These are phyloP conservation scores for Trogon surrucura DNA, from an alignment of 2,113 vertebrate genomes.

Conservation along the genomic window DNA sequence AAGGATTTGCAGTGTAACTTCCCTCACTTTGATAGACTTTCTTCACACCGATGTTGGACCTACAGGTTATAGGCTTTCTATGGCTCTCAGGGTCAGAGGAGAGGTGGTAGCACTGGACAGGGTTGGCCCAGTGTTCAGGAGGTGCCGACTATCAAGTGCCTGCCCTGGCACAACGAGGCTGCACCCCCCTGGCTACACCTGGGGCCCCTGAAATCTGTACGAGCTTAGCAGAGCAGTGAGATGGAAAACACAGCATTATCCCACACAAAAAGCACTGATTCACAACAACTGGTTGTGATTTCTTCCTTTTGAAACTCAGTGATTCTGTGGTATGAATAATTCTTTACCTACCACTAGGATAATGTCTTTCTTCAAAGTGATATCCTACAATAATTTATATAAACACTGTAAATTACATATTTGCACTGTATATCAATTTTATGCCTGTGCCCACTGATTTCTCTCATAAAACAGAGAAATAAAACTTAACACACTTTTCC, in stretches of 20 bases:
- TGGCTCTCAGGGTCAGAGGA: not conserved
- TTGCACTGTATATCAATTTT: not conserved
- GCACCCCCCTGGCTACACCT: no score
- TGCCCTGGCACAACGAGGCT: not conserved
- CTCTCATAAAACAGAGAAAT: not conserved
- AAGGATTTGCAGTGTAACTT: not conserved
- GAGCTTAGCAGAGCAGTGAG: not conserved
- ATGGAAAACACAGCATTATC: not conserved
- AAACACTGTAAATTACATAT: conserved; percentile 17
- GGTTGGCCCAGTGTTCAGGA: not conserved
- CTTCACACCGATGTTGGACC: not conserved
- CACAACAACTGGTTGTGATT: not conserved
- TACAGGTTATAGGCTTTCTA: not conserved
- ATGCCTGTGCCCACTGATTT: not conserved
- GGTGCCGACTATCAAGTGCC: not conserved
- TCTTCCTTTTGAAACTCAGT: not conserved
- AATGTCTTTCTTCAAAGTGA: conserved; percentile 8
- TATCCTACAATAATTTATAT: conserved; percentile 4
- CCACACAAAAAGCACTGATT: not conserved
- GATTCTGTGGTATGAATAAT: not conserved
- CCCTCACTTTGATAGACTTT: not conserved
- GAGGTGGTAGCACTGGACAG: not conserved
- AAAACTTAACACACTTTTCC: not conserved
- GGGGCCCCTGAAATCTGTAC: not conserved
- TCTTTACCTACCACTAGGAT: not conserved